phyloP scores from a whole-genome alignment of 2,797 vertebrate species.

The Mus caroli region DNA sequence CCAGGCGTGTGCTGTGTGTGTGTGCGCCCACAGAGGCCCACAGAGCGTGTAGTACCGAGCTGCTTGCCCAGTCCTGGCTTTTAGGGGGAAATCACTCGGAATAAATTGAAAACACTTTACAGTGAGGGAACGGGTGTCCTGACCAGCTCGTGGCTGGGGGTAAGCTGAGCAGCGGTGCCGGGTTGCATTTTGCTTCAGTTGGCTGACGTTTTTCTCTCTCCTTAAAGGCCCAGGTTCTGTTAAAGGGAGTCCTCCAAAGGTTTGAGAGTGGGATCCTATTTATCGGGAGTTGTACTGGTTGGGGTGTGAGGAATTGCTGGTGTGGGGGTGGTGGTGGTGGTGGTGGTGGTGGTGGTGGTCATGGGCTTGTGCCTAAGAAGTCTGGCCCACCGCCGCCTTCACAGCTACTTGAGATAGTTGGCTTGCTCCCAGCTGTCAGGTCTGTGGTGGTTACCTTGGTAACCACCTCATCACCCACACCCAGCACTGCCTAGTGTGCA shows the following conservation, averaged over 20 bases:
- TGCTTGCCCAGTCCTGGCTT: not conserved
- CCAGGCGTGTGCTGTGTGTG: not conserved
- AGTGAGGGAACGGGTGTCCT: not conserved
- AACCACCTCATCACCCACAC: too few relatives aligned
- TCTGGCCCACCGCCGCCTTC: not conserved
- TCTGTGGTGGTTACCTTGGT: fast-evolving
- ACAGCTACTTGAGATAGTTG: not conserved
- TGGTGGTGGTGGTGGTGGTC: not conserved
- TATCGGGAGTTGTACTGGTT: not conserved
- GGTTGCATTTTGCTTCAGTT: not conserved
- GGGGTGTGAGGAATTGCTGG: not conserved
- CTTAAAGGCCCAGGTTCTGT: not conserved
- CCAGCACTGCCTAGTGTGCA: not conserved
- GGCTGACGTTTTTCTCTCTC: not conserved
- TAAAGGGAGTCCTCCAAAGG: not conserved
- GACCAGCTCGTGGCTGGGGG: not conserved
- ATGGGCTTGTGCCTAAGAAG: not conserved
- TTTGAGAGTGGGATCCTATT: not conserved
- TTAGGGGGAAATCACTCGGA: not conserved
- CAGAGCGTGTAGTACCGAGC: too few relatives aligned
- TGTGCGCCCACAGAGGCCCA: not conserved
- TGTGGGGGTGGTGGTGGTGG: not conserved
- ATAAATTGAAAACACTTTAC: not conserved
- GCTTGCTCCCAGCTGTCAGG: not conserved
- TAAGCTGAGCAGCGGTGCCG: not conserved